phyloP scores from a whole-genome alignment of 2,888 invertebrate species.

The Dryococelus australis region DNA sequence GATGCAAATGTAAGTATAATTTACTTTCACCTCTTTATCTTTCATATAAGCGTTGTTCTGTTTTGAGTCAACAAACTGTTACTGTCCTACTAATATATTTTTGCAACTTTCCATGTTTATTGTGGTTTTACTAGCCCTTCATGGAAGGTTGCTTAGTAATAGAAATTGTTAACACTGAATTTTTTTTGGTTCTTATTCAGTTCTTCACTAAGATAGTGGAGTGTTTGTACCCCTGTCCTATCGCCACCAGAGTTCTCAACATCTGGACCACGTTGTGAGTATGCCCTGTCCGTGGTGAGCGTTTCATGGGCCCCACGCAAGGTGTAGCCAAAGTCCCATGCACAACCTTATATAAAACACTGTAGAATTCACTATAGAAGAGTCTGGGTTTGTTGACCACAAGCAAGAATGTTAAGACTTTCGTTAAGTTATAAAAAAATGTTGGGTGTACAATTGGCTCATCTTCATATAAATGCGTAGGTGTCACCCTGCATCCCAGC shows the following conservation, averaged over 20 bases:
- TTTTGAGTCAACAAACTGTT: too few relatives aligned
- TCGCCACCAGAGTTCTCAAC: constrained; percentile 33
- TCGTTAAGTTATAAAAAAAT: not conserved
- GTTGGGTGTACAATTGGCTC: too few relatives aligned
- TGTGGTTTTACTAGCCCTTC: not conserved
- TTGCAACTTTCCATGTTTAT: constrained; percentile 3
- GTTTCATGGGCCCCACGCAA: not conserved
- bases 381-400: not conserved
- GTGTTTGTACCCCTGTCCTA: constrained; percentile 36
- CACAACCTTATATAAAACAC: not conserved
- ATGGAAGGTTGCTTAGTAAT: not conserved
- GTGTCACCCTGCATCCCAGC: too few relatives aligned
- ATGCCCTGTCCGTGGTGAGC: not conserved
- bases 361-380: not conserved
- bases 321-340: not conserved
- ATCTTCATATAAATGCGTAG: too few relatives aligned
- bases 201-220: constrained; percentile 38
- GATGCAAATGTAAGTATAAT: too few relatives aligned
- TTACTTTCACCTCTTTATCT: too few relatives aligned
- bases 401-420: not conserved
- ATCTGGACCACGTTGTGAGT: constrained; percentile 41
- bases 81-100: not conserved
- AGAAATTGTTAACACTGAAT: not conserved
- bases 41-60: too few relatives aligned
- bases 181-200: constrained; percentile 33